These are phyloP conservation scores for Druon quercuslanigerum DNA, from an alignment of 1,140 invertebrate species.

Conservation along the genomic window DNA sequence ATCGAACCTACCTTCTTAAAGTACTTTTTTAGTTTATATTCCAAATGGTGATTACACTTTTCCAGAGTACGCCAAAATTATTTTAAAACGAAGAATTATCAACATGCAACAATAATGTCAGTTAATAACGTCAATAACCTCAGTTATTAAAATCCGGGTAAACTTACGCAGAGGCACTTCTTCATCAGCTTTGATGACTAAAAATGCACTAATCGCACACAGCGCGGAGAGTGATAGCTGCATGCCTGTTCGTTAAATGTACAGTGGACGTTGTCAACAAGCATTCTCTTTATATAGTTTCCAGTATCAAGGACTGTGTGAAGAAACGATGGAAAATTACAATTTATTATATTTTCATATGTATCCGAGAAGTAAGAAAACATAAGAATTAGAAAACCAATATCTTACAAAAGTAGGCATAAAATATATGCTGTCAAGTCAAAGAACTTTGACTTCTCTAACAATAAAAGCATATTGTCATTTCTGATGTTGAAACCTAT, in stretches of 20 bases:
- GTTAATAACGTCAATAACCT: no score
- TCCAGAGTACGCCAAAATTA: no score
- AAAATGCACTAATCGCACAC: conserved; percentile 45
- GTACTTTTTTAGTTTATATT: no score
- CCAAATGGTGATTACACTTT: no score
- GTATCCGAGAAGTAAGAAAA: conserved; percentile 54
- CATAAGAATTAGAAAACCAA: conserved; percentile 36
- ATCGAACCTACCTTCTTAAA: no score
- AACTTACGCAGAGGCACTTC: conserved; percentile 66
- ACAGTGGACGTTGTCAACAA: conserved; percentile 56
- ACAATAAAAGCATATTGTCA: no score
- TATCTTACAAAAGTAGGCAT: no score
- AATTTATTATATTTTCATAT: conserved; percentile 68
- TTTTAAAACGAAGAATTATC: no score
- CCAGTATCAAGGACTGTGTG: conserved; percentile 70
- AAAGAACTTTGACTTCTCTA: no score
- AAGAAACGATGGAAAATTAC: conserved; percentile 72
- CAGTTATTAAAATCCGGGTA: conserved; percentile 20
- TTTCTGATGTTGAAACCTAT: no score
- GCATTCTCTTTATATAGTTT: conserved; percentile 74
- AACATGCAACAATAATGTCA: no score
- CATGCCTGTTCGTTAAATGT: conserved; percentile 53
- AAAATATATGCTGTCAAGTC: no score
- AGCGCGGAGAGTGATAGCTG: conserved; percentile 48
- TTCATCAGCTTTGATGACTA: conserved; percentile 47